These are phyloP conservation scores for Diadophis punctatus DNA, from an alignment of 2,113 vertebrate genomes.

Conservation along the genomic window DNA sequence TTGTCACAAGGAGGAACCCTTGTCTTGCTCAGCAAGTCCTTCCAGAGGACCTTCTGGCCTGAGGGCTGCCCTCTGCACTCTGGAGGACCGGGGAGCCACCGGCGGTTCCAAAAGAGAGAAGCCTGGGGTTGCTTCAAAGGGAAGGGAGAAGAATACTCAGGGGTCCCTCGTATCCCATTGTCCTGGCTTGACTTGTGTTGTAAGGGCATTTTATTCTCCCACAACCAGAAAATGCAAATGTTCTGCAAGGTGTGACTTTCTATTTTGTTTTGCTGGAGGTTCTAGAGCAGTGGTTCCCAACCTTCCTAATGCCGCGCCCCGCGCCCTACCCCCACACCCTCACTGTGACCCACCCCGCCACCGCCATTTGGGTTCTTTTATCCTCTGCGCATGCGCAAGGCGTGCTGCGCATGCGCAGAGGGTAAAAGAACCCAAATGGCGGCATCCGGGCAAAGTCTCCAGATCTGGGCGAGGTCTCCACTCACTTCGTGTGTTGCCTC, in stretches of 20 bases:
- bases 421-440: too few relatives aligned
- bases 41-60: neutral
- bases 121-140: neutral
- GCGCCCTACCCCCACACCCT: too few relatives aligned
- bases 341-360: too few relatives aligned
- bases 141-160: neutral
- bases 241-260: neutral
- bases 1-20: rapidly evolving
- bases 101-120: neutral
- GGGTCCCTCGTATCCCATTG: neutral
- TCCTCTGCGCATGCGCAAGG: too few relatives aligned
- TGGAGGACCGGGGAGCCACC: rapidly evolving
- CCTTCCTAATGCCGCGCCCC: too few relatives aligned
- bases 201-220: too few relatives aligned
- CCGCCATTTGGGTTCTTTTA: too few relatives aligned
- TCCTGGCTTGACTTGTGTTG: neutral
- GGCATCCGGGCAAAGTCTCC: too few relatives aligned
- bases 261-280: neutral
- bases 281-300: too few relatives aligned
- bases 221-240: neutral
- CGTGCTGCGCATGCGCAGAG: too few relatives aligned
- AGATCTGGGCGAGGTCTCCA: too few relatives aligned
- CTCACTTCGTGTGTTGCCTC: too few relatives aligned
- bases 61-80: rapidly evolving
- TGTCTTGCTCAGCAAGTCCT: rapidly evolving